Conservation (phyloP, 2,888 invertebrate species). For the Phymatocera aterrima region DNA sequence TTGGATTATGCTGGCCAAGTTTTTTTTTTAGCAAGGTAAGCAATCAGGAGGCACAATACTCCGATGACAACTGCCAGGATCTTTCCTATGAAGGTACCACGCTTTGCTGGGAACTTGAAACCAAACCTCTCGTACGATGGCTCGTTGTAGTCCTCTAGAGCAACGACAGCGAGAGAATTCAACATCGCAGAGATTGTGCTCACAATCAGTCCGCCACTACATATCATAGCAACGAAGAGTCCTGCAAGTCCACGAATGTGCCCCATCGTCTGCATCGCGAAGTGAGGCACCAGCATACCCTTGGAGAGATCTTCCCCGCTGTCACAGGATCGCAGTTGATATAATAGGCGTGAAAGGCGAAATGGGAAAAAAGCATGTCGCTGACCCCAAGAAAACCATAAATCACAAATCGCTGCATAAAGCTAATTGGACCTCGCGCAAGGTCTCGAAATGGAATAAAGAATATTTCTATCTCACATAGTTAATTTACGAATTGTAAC, state of each 20-base stretch:
- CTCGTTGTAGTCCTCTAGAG: conserved; percentile 90
- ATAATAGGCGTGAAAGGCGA: conserved; percentile 90
- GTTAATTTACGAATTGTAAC: neutral
- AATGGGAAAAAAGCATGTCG: conserved; percentile 82
- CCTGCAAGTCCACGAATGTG: conserved; percentile 69
- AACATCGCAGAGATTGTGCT: conserved; percentile 95
- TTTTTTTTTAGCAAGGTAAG: conserved; percentile 60
- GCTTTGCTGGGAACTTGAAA: conserved; percentile 82
- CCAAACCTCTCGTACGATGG: conserved; percentile 74
- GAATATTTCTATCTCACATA: neutral
- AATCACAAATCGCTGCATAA: conserved; percentile 89
- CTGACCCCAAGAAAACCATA: conserved; percentile 81
- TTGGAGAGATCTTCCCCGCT: conserved; percentile 79
- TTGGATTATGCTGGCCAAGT: conserved; percentile 66
- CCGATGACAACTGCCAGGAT: conserved; percentile 63
- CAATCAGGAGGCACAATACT: conserved; percentile 59
- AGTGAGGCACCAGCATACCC: conserved; percentile 87
- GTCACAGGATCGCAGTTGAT: conserved; percentile 87
- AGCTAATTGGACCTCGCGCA: conserved; percentile 83
- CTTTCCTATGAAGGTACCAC: conserved; percentile 81
- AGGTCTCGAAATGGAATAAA: conserved; percentile 60
- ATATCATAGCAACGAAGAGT: conserved; percentile 80
- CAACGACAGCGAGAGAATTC: conserved; percentile 93
- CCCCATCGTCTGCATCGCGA: conserved; percentile 82
- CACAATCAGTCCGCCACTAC: conserved; percentile 93